Percentiles rank a stretch among this genome's conserved stretches.
Evolutionary conservation across 1,140 invertebrate genomes (phyloP).

Genomic region (Heterodera schachtii): DNA sequence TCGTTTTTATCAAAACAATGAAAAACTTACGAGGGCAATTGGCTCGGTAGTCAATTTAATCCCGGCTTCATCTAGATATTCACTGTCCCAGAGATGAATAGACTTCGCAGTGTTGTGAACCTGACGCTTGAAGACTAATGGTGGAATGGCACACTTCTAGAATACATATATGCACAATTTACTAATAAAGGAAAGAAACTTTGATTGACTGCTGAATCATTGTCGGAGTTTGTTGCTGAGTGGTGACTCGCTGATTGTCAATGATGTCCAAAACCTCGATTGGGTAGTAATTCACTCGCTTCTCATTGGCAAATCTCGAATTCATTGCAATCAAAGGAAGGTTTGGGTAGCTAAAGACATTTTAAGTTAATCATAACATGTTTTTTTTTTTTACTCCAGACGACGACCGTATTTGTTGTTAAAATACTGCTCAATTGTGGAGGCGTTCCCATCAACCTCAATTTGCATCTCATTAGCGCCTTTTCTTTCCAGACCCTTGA

Average conservation of each 20-base stretch:
- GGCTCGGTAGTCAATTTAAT: slow-evolving; percentile 5
- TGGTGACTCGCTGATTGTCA: slow-evolving; percentile 28
- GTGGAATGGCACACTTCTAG: slow-evolving; percentile 30
- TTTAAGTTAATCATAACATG: neutral
- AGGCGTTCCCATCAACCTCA: neutral
- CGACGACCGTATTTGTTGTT: neutral
- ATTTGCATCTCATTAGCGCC: slow-evolving; percentile 13
- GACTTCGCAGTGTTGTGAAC: slow-evolving; percentile 12
- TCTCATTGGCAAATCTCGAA: slow-evolving; percentile 6
- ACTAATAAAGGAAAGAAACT: neutral
- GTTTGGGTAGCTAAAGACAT: slow-evolving; percentile 3
- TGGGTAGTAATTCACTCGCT: slow-evolving; percentile 25
- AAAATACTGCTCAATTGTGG: slow-evolving; percentile 7
- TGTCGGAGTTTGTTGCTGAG: slow-evolving; percentile 7
- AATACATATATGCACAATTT: neutral
- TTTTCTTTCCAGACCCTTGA: slow-evolving; percentile 11
- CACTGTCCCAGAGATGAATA: slow-evolving; percentile 24
- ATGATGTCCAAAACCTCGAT: slow-evolving; percentile 19
- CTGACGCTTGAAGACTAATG: slow-evolving; percentile 7
- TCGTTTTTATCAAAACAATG: neutral
- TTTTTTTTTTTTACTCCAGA: neutral
- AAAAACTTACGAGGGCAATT: neutral
- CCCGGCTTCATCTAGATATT: slow-evolving; percentile 5
- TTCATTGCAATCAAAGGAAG: slow-evolving; percentile 21
- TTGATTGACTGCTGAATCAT: slow-evolving; percentile 24